Conservation (phyloP, 1,140 invertebrate species). For the roundworm (Caenorhabditis elegans) region DNA sequence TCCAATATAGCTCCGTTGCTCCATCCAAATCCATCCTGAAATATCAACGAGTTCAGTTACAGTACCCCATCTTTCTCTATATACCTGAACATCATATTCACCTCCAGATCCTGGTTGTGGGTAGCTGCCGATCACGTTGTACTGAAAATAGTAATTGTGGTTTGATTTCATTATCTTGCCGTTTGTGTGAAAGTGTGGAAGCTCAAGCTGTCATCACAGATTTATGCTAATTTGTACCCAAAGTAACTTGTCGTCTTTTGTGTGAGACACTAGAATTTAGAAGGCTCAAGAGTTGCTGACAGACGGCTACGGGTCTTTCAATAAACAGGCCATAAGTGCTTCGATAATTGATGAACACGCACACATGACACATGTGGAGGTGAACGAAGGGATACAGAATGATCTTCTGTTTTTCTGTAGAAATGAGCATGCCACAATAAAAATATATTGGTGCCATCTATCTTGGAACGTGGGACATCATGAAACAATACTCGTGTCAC, state of each 20-base stretch:
- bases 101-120: constrained; percentile 76
- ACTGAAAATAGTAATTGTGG: constrained; percentile 40
- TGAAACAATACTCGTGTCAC: not conserved
- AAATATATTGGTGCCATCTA: too few relatives aligned
- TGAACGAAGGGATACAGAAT: not conserved
- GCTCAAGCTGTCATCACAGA: constrained; percentile 22
- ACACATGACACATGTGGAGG: not conserved
- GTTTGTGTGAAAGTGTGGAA: not conserved
- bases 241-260: constrained; percentile 27
- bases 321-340: constrained; percentile 28
- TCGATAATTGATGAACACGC: constrained; percentile 26
- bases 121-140: constrained; percentile 53
- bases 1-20: constrained; percentile 84
- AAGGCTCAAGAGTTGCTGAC: constrained; percentile 29
- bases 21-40: constrained; percentile 83
- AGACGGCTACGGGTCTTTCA: constrained; percentile 14
- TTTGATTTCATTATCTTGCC: constrained; percentile 13
- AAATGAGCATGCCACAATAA: too few relatives aligned
- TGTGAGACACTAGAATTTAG: constrained; percentile 25
- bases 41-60: not conserved
- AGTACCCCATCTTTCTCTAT: not conserved
- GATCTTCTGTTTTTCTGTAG: too few relatives aligned
- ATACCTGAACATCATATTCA: constrained; percentile 76
- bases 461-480: too few relatives aligned
- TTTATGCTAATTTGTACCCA: constrained; percentile 21